These are phyloP conservation scores for Casuarius casuarius DNA, from an alignment of 2,113 vertebrate species.

Conservation along the genomic window DNA sequence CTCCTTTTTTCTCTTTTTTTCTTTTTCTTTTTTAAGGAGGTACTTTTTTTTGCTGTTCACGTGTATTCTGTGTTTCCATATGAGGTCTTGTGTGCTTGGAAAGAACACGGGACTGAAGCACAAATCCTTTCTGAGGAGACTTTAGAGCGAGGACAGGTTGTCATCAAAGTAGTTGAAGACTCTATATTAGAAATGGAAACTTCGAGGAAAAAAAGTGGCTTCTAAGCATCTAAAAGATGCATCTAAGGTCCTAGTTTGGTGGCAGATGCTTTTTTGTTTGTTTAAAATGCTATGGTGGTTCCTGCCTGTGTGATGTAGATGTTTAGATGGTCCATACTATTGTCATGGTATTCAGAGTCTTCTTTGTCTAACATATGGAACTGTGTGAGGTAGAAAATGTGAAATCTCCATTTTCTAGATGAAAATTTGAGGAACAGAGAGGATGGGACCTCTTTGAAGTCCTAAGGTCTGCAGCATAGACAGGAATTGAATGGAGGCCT, in stretches of 20 bases:
- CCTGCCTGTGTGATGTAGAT: accelerated
- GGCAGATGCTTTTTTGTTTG: background rate
- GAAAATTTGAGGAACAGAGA: accelerated
- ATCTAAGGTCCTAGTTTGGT: too few relatives aligned
- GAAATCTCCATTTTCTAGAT: accelerated
- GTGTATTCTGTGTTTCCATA: too few relatives aligned
- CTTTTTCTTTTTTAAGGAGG: too few relatives aligned
- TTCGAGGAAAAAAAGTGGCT: accelerated
- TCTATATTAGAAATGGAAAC: accelerated
- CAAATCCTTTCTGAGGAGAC: background rate
- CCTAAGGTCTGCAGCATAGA: accelerated
- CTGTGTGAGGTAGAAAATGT: accelerated
- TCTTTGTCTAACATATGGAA: background rate
- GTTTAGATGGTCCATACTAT: accelerated
- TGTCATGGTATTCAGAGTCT: accelerated
- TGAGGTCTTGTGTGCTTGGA: too few relatives aligned
- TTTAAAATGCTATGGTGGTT: too few relatives aligned
- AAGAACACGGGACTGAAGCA: too few relatives aligned
- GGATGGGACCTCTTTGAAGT: background rate
- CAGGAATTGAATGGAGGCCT: accelerated
- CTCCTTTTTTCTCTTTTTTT: too few relatives aligned
- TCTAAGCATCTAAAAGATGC: too few relatives aligned
- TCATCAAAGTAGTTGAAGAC: background rate
- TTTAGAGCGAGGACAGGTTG: background rate
- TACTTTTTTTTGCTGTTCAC: too few relatives aligned